Conservation (phyloP, 2,888 invertebrate species). For the Drosophila flavopinicola region DNA sequence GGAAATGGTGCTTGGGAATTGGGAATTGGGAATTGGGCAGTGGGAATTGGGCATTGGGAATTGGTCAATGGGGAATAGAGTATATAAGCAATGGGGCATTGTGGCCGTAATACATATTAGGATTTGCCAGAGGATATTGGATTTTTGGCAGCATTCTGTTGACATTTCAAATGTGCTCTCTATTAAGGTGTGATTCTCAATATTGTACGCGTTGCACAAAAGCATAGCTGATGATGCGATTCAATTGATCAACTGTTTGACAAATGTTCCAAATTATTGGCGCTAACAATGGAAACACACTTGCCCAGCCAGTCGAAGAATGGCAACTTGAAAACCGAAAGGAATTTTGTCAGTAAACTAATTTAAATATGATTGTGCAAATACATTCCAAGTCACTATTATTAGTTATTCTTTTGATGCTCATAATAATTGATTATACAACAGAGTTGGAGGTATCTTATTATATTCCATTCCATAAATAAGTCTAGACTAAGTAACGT, state of each 20-base stretch:
- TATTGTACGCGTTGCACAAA: constrained; percentile 33
- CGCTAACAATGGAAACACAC: neutral
- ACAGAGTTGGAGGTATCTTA: too few species aligned
- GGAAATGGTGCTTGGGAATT: neutral
- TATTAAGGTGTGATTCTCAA: constrained; percentile 69
- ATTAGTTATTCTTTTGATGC: too few species aligned
- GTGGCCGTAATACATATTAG: constrained; percentile 9
- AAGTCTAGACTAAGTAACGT: too few species aligned
- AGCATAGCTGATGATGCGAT: constrained; percentile 11
- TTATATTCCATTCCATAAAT: too few species aligned
- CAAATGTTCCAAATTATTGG: neutral
- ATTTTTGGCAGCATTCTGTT: constrained; percentile 49
- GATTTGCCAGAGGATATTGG: constrained; percentile 50
- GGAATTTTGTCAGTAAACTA: too few species aligned
- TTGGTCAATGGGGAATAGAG: neutral
- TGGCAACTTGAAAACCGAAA: neutral
- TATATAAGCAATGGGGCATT: constrained; percentile 1
- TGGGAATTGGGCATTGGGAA: neutral
- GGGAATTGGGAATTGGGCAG: neutral
- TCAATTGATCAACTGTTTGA: neutral
- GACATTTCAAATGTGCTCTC: constrained; percentile 61
- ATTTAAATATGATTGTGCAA: too few species aligned
- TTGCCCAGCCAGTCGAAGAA: neutral
- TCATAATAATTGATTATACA: too few species aligned
- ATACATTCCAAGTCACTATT: too few species aligned